Evolutionary conservation across 2,113 vertebrate genomes (phyloP), one percentile per base, ranked within the genome.

Genomic region (Pseudonaja textilis): DNA sequence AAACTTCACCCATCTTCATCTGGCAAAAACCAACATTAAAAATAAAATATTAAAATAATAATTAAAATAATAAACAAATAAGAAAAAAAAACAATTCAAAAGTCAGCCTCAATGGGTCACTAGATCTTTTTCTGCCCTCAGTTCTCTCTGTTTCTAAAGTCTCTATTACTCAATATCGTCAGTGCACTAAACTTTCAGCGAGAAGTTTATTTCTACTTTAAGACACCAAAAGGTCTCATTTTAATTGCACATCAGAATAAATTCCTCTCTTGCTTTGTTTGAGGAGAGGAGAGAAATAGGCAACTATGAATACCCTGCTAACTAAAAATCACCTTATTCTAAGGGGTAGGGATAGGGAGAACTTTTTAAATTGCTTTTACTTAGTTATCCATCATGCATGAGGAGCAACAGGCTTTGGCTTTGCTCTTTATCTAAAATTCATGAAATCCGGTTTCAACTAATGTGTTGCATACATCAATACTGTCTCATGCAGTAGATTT

Each of bases 361-460:
- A 92, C n/a, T 91, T 95, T 12, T 93, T 89, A 16, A 50, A 64
- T 57, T 93, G 93, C 95, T 94, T 94, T 94, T 96, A 88, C 81
- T 89, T 23, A 93, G 89, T 85, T 95, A 94, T 93, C 29, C 47
- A 96, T 95, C 81, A 94, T 25, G 34, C 47, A 95, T 94, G 96
- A 96, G 90, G 42, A 95, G 95, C 87, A 59, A 69, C 45, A 12
- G 92, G n/a, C 87, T 93, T 90, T 94, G 91, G 95, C 57, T 94
- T 93, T 91, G 34, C 88, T 74, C 42, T 95, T 95, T 59, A 95
- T 93, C 95, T 94, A 94, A 94, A 95, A 96, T 92, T 92, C 45
- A 94, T 91, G 85, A 26, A 88, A 81, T 29, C 85, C 94, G 69
- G 0, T 94, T 95, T 91, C 90, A 91, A 54, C 42, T 92, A 94